Evolutionary conservation across 1,140 invertebrate genomes (phyloP), one percentile per base, ranked within the genome.

Genomic region (Melitaea cinxia): DNA sequence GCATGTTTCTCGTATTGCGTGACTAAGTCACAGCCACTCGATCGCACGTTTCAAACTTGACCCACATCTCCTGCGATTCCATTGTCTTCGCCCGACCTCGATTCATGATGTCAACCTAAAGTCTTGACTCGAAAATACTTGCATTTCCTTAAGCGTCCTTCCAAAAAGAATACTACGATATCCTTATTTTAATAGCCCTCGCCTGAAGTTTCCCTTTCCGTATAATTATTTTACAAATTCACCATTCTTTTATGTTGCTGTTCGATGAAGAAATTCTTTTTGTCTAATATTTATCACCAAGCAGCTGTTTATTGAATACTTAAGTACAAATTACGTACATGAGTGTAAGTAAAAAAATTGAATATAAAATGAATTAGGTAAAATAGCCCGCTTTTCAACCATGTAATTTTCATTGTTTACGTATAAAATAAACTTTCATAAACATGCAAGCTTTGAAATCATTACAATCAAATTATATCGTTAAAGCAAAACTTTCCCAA

Each of bases 401-500:
- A n/a, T n/a, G n/a, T n/a, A n/a, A n/a, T n/a, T n/a, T n/a, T n/a
- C n/a, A n/a, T n/a, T n/a, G n/a, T n/a, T n/a, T n/a, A 6, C 24
- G 2, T 4, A 26, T 4, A 7, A 45, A 19, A 21, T 5, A 19
- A 10, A 45, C 39, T 37, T 37, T 37, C 35, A 14, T 37, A 4
- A 37, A 37, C n/a, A 37, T 12, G 17, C 19, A 45, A 19, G 15
- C 7, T 45, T 45, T 19, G 19, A 21, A n/a, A 45, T 45, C 17
- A 45, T 45, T 45, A 45, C 15, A 45, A 45, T 17, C 23, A 57
- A 45, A 57, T 57, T 42, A 39, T 35, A 50, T 26, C 49, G 35
- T 21, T 71, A 81, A 79, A 75, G 70, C 66, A 72, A 52, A 68
- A 85, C 83, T 88, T 88, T 88, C 85, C 78, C 81, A 82, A 78